These are phyloP conservation scores for Helicolenus hilgendorfi DNA, from an alignment of 2,797 vertebrate species.

Conservation along the genomic window DNA sequence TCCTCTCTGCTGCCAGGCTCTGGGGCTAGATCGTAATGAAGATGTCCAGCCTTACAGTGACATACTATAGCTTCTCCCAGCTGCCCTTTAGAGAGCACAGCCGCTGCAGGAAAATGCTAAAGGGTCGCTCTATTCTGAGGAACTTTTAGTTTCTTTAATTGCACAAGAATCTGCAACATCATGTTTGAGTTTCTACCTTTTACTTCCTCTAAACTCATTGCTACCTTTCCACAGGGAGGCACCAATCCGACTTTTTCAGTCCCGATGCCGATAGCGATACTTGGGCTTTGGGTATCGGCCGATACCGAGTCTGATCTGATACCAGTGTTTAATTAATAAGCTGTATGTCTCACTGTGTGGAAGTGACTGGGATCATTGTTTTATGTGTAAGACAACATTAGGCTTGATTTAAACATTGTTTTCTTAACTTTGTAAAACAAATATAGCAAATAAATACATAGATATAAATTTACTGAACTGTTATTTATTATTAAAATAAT, in stretches of 20 bases:
- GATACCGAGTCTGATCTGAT: neutral
- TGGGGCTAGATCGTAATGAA: conserved; percentile 61
- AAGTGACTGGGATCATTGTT: neutral
- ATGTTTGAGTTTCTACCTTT: neutral
- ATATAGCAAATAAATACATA: neutral
- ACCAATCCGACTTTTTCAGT: neutral
- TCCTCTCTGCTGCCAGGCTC: conserved; percentile 38
- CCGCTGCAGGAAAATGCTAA: conserved; percentile 22
- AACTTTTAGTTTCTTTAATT: conserved; percentile 4
- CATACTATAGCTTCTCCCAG: conserved; percentile 32
- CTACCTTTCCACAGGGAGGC: neutral
- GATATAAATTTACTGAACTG: neutral
- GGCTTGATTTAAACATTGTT: neutral
- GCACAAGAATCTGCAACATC: neutral
- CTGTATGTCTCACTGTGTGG: neutral
- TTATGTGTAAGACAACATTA: neutral
- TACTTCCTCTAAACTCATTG: neutral
- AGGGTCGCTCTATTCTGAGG: conserved; percentile 1
- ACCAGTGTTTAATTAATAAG: neutral
- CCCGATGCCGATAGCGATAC: neutral
- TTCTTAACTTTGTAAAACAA: neutral
- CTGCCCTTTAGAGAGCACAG: conserved; percentile 55
- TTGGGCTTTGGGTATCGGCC: neutral
- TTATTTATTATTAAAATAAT: neutral
- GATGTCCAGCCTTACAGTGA: conserved; percentile 61